A percentile compares a stretch with the other conserved stretches of the same genome.
Evolutionary conservation across 1,140 invertebrate species (phyloP).

Genomic region (Megathymus violae): DNA sequence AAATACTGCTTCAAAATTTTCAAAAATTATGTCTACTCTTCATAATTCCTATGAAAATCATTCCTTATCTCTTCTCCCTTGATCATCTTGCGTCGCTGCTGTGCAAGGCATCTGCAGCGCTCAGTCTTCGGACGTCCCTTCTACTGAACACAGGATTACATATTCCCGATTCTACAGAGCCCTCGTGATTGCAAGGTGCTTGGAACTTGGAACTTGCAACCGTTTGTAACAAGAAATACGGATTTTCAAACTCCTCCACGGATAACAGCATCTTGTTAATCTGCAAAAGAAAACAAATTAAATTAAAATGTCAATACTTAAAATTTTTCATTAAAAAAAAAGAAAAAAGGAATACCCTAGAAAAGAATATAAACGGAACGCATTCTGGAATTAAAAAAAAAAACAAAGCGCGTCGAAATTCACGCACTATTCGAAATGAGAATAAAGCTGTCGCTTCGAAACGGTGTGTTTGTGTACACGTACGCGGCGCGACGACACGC

Average conservation of each 20-base stretch:
- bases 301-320: constrained; percentile 60
- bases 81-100: constrained; percentile 69
- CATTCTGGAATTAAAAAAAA: constrained; percentile 14
- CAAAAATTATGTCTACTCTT: constrained; percentile 50
- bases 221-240: constrained; percentile 34
- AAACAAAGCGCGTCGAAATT: constrained; percentile 41
- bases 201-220: constrained; percentile 13
- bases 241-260: constrained; percentile 43
- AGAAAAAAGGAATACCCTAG: constrained; percentile 26
- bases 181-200: constrained; percentile 26
- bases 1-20: constrained; percentile 63
- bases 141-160: constrained; percentile 47
- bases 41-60: constrained; percentile 40
- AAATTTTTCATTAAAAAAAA: too few relatives aligned
- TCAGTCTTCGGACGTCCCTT: constrained; percentile 64
- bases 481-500: constrained; percentile 55
- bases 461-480: constrained; percentile 70
- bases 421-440: constrained; percentile 54
- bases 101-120: constrained; percentile 65
- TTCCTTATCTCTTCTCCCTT: constrained; percentile 33
- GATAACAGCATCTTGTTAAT: constrained; percentile 70
- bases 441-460: constrained; percentile 61
- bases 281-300: constrained; percentile 59
- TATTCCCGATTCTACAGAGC: constrained; percentile 45
- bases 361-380: constrained; percentile 12